Conservation (phyloP, 30 jellyfish, hydroid and myxozoan genomes). For the Chrysaora quinquecirrha region DNA sequence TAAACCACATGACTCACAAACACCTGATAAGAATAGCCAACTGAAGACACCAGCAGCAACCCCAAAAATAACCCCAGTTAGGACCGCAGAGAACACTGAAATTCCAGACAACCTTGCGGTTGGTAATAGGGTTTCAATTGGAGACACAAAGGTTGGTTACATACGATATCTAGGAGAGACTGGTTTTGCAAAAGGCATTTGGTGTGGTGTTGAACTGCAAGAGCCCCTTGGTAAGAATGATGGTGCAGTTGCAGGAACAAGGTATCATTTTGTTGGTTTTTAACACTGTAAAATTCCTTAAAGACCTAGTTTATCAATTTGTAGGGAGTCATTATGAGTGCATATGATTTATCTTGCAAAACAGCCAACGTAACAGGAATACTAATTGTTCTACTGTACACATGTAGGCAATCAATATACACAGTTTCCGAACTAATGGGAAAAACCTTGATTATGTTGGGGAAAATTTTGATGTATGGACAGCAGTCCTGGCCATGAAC, state of each 20-base stretch:
- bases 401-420: no score
- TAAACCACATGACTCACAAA: conserved; percentile 43
- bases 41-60: conserved; percentile 26
- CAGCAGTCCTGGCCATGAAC: no score
- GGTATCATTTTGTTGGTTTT: no score
- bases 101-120: conserved; percentile 70
- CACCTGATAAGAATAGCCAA: conserved; percentile 37
- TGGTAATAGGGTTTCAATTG: conserved; percentile 81
- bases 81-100: conserved; percentile 64
- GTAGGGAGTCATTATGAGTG: no score
- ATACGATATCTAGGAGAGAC: conserved; percentile 89
- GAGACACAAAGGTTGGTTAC: conserved; percentile 77
- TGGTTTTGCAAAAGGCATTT: conserved; percentile 96
- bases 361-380: no score
- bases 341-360: no score
- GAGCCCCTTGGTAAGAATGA: conserved; percentile 95
- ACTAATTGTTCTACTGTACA: no score
- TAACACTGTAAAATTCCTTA: no score
- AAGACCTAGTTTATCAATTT: no score
- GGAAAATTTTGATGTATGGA: no score
- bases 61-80: conserved; percentile 39
- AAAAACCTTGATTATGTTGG: no score
- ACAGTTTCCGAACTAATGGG: no score
- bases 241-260: conserved; percentile 99
- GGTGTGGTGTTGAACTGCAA: conserved; percentile 98